Evolutionary conservation across 2,113 vertebrate species (phyloP).

Genomic region (Oceanites oceanicus): DNA sequence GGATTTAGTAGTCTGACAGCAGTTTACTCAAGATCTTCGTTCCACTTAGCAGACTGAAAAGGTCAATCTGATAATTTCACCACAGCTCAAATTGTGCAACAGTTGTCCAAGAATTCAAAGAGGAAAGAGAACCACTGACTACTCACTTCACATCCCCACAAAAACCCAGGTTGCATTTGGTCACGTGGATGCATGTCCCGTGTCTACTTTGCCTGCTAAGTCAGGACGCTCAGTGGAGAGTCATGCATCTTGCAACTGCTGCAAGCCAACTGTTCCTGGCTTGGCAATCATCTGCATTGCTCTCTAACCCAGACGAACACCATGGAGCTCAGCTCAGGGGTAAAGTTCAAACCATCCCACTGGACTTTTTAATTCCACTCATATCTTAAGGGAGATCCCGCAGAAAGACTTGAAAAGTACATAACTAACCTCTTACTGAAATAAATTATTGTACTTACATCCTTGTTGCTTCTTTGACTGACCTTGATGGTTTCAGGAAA

Average conservation of each 20-base stretch:
- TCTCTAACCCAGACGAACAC: neutral
- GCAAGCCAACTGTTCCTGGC: neutral
- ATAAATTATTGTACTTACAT: neutral
- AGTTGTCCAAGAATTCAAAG: neutral
- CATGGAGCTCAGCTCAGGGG: neutral
- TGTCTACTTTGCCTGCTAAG: neutral
- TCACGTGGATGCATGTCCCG: neutral
- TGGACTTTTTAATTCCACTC: neutral
- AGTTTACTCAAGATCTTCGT: neutral
- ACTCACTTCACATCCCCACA: neutral
- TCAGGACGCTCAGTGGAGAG: neutral
- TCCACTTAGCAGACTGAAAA: neutral
- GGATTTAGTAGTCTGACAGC: neutral
- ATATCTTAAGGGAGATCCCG: neutral
- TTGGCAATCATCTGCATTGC: neutral
- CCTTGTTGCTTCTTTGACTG: neutral
- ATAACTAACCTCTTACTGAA: neutral
- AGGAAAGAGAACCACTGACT: neutral
- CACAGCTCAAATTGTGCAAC: neutral
- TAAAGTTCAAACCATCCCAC: neutral
- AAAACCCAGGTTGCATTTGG: neutral
- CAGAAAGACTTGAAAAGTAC: neutral
- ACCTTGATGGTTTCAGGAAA: neutral
- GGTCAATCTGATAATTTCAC: neutral
- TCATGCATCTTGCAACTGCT: neutral